phyloP scores from a whole-genome alignment of 2,113 vertebrate genomes.

The Seriola dumerili region DNA sequence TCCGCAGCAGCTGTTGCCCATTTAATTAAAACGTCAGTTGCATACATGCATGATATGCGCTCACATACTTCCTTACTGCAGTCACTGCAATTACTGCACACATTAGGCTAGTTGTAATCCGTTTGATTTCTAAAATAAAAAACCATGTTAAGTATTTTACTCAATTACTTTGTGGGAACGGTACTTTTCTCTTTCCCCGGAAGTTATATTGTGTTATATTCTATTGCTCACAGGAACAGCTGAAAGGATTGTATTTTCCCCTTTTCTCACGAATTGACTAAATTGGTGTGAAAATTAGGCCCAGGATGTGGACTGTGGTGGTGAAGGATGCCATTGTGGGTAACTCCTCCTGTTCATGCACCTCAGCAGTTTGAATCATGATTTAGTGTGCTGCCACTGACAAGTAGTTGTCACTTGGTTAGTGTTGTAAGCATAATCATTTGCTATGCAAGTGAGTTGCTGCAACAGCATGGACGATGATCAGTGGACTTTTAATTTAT shows the following conservation, averaged over 20 bases:
- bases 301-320: conserved; percentile 2
- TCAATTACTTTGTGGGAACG: background rate
- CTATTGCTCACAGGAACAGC: background rate
- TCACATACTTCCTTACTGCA: background rate
- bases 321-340: background rate
- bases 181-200: no score
- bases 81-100: background rate
- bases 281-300: conserved; percentile 1
- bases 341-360: background rate
- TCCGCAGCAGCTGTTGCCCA: background rate
- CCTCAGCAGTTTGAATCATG: background rate
- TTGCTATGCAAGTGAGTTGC: background rate
- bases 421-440: background rate
- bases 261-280: conserved; percentile 1
- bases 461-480: background rate
- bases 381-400: background rate
- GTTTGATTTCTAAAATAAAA: background rate
- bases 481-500: background rate
- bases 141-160: background rate
- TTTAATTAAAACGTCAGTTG: conserved; percentile 16
- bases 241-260: background rate
- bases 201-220: no score
- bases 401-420: background rate
- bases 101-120: background rate
- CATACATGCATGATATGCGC: background rate